Evolutionary conservation across 1,140 invertebrate species (phyloP).

Genomic region (Dufourea novaeangliae): DNA sequence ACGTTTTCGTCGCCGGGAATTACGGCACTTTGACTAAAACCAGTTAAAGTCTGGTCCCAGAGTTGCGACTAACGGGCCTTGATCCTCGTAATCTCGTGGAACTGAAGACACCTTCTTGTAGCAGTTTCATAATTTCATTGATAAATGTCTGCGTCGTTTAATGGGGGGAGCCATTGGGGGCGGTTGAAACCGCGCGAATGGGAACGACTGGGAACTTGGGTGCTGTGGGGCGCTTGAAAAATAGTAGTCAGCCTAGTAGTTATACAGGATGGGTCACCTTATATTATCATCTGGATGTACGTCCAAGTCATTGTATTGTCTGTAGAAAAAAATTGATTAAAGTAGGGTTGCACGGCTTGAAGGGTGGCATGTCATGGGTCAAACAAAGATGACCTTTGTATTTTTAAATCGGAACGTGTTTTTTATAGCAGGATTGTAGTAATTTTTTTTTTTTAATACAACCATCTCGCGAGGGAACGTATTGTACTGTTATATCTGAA

Average conservation of each 20-base stretch:
- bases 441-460: no score
- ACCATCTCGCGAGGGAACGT: no score
- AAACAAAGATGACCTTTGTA: no score
- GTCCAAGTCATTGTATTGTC: no score
- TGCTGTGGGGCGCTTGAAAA: slow-evolving; percentile 11
- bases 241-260: background rate
- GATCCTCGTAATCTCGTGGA: slow-evolving; percentile 64
- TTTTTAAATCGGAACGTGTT: no score
- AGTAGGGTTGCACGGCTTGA: no score
- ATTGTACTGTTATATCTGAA: no score
- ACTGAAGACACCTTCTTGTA: slow-evolving; percentile 51
- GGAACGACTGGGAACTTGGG: slow-evolving; percentile 30
- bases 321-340: no score
- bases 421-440: no score
- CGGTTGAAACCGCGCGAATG: slow-evolving; percentile 45
- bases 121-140: slow-evolving; percentile 66
- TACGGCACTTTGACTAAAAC: slow-evolving; percentile 66
- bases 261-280: no score
- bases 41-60: slow-evolving; percentile 63
- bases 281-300: no score
- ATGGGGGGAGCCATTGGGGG: background rate
- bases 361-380: no score
- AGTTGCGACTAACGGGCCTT: slow-evolving; percentile 64
- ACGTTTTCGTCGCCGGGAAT: slow-evolving; percentile 64
- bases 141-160: slow-evolving; percentile 54